Percentiles rank a stretch among this genome's conserved stretches.
Conservation (phyloP, 2,888 invertebrate species). For the Epiblema foenella region DNA sequence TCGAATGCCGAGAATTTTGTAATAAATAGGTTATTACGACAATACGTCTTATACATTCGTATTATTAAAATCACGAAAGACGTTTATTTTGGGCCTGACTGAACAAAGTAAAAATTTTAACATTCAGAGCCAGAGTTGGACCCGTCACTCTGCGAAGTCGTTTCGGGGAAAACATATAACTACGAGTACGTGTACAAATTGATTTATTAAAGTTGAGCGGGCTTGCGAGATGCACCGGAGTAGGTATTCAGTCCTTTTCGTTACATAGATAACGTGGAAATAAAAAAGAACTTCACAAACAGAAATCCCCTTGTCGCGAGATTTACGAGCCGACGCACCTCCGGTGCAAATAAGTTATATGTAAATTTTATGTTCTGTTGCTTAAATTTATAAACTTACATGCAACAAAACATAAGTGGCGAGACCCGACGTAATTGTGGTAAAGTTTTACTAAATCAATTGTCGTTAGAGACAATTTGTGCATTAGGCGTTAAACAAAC, state of each 20-base stretch:
- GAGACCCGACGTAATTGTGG: slow-evolving; percentile 16
- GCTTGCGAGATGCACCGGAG: slow-evolving; percentile 79
- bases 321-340: slow-evolving; percentile 83
- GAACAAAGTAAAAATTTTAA: slow-evolving; percentile 57
- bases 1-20: too few relatives aligned
- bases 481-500: slow-evolving; percentile 46
- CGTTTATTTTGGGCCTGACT: slow-evolving; percentile 23
- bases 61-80: slow-evolving; percentile 24
- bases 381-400: slow-evolving; percentile 47
- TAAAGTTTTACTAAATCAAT: slow-evolving; percentile 12
- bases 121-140: slow-evolving; percentile 70
- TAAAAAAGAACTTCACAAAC: slow-evolving; percentile 84
- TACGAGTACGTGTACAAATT: slow-evolving; percentile 83
- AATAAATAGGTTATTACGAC: neutral
- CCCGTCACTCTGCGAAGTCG: slow-evolving; percentile 71
- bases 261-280: slow-evolving; percentile 82
- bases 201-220: slow-evolving; percentile 84
- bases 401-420: slow-evolving; percentile 36
- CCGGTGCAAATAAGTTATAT: slow-evolving; percentile 78
- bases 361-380: slow-evolving; percentile 76
- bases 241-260: slow-evolving; percentile 80
- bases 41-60: neutral
- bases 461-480: slow-evolving; percentile 28
- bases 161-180: slow-evolving; percentile 68
- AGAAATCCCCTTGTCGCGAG: slow-evolving; percentile 83